Evolutionary conservation across 1,140 invertebrate genomes (phyloP), one percentile per base, ranked within the genome.

Genomic region (Drosophila nebulosa): DNA sequence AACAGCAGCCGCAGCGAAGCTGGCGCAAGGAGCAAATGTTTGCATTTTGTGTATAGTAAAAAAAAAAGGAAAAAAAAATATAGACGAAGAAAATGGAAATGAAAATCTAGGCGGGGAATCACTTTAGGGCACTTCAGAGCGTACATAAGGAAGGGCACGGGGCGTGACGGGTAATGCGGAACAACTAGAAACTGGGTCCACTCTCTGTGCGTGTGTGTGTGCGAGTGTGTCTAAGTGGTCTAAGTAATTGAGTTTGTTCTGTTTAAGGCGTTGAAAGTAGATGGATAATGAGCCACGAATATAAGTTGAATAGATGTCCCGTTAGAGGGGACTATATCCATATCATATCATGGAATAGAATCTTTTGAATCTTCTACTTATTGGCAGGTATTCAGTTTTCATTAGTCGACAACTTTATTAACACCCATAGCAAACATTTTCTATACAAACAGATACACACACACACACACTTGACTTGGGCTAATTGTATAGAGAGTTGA

Each of bases 321-420:
- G 30, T 32, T 9, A 32, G 30, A 30, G 6, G 6, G 24, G 4
- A 26, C n/a, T n/a, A n/a, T n/a, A n/a, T n/a, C 4, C 24, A 24
- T 24, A 24, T 24, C 24, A 24, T 24, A 24, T 24, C 24, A 24
- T 1, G 4, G 24, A 24, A 3, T 3, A 4, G 24, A 24, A 24
- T 24, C 24, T 24, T 24, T 24, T n/a, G n/a, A n/a, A n/a, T 1
- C 27, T 30, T 0, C 6, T 30, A 9, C 4, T 6, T 6, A 27
- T 6, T 0, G 26, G 7, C 27, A 30, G 4, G 4, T 30, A 9
- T 30, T 30, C 27, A 32, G 30, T 32, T 85, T 86, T 80, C 68
- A 84, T 80, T 80, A 84, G 77, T 69, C 24, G 57, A 74, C 68
- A 79, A 73, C 65, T 72, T 86, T 80, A 80, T 85, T 85, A 76